These are phyloP conservation scores for Harpagifer antarcticus DNA, from an alignment of 2,797 vertebrate genomes.

Conservation along the genomic window DNA sequence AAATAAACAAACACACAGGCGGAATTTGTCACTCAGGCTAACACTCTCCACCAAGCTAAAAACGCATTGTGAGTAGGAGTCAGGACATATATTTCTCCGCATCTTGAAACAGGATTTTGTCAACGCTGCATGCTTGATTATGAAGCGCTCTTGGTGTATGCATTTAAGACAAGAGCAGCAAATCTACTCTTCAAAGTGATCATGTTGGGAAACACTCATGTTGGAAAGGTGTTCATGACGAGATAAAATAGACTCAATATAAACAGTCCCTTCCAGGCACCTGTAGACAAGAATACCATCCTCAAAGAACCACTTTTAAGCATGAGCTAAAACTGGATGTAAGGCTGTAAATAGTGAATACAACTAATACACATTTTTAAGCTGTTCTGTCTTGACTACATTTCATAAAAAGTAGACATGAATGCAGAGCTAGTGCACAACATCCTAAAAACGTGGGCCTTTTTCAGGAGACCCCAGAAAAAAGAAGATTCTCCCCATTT, in stretches of 20 bases:
- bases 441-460: neutral
- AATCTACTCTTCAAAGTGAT: slow-evolving; percentile 13
- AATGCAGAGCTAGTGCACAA: neutral
- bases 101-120: slow-evolving; percentile 30
- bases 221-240: slow-evolving; percentile 13
- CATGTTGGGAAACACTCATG: slow-evolving; percentile 4
- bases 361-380: slow-evolving; percentile 4
- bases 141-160: slow-evolving; percentile 9
- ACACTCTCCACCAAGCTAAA: slow-evolving; percentile 15
- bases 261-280: slow-evolving; percentile 20
- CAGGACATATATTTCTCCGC: slow-evolving; percentile 6
- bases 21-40: slow-evolving; percentile 19
- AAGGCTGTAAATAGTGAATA: slow-evolving; percentile 1
- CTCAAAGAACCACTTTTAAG: slow-evolving; percentile 9
- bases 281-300: slow-evolving; percentile 28
- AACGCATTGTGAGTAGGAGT: slow-evolving; percentile 45
- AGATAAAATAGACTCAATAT: slow-evolving; percentile 18
- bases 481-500: neutral
- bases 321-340: slow-evolving; percentile 15
- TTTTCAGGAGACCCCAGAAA: neutral
- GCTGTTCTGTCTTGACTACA: slow-evolving; percentile 3
- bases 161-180: slow-evolving; percentile 31
- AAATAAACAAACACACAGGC: slow-evolving; percentile 7
- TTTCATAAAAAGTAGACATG: neutral
- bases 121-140: slow-evolving; percentile 14